These are phyloP conservation scores for Trididemnum nubilum DNA, from an alignment of 23 tunicate species.

Conservation along the genomic window DNA sequence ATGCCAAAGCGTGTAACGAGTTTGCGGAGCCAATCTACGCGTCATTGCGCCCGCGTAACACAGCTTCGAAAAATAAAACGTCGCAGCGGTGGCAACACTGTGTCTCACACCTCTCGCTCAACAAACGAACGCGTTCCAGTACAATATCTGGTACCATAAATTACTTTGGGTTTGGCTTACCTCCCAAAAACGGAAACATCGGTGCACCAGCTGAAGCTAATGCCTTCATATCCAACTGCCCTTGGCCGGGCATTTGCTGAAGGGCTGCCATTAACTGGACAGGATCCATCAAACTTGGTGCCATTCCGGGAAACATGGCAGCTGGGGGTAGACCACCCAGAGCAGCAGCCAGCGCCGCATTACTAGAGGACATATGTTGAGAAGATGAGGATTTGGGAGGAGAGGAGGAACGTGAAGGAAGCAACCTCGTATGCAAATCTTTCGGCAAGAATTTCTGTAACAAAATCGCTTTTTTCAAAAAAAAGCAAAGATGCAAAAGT, in stretches of 20 bases:
- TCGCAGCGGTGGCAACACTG: too few species aligned
- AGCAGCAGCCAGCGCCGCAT: slow-evolving; percentile 56
- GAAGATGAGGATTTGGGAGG: slow-evolving; percentile 39
- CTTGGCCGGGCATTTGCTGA: slow-evolving; percentile 62
- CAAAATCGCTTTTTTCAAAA: not conserved
- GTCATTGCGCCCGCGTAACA: too few species aligned
- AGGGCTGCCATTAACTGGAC: slow-evolving; percentile 70
- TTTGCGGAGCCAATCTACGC: too few species aligned
- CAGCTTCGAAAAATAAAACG: too few species aligned
- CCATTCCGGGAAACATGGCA: slow-evolving; percentile 65
- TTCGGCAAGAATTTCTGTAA: slow-evolving; percentile 72
- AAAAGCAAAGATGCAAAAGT: not conserved
- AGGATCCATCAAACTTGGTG: slow-evolving; percentile 72
- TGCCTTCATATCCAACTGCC: slow-evolving; percentile 69
- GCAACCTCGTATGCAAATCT: slow-evolving; percentile 57
- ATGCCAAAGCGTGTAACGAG: too few species aligned
- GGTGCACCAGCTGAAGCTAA: slow-evolving; percentile 54
- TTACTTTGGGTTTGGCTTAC: too few species aligned
- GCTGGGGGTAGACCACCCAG: slow-evolving; percentile 55
- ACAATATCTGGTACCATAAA: too few species aligned
- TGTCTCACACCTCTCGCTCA: too few species aligned
- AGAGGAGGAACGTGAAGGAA: slow-evolving; percentile 39
- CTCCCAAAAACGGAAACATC: slow-evolving; percentile 70
- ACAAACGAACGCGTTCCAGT: too few species aligned
- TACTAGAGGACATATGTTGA: not conserved